Base-by-base conservation (phyloP, 2,888 invertebrate species). In the Blastobasis adustella region DNA sequence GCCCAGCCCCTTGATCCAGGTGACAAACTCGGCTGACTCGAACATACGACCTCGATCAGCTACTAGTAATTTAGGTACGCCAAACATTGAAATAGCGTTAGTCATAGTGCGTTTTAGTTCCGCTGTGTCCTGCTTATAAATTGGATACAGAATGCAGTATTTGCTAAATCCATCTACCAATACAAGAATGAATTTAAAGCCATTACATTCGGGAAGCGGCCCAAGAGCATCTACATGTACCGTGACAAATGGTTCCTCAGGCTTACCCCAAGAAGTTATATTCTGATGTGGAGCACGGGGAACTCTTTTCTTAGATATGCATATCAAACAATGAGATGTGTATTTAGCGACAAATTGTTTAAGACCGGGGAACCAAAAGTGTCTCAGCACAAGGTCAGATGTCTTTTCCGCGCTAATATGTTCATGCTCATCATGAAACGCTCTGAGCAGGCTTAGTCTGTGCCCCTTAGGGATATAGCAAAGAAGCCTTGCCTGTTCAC, bases 401-500 rank as follows among this genome's bases (percentile, higher is more conserved):
- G 51, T 53, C 50, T 57, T 57, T 0, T 57, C 54, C 5, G 10
- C 45, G 6, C 47, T 4, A 1, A 47, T 43, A 42, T 55, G 54
- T 0, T 41, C 40, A 9, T 58, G 54, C 40, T 58, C 52, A 9
- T 55, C 53, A 23, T 57, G 57, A 47, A 57, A 57, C 0, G 52
- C 6, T 42, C 42, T 42, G 1, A 42, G 8, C 6, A 42, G 6
- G 6, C 42, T 42, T 3, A 42, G 42, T 3, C 55, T 42, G 10
- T 57, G 50, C 0, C 53, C 57, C n/a, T 52, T 53, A 4, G 57
- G 57, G 4, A 57, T 49, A 6, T 50, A 53, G 38, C 54, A 57
- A 5, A 57, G 23, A 4, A 53, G 41, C 23, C 50, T 37, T 0
- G 56, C 4, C 38, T 52, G 10, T 10, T 45, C 56, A 2, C 54